Evolutionary conservation across 2,797 vertebrate species (phyloP).

Genomic region (Myotis planiceps): DNA sequence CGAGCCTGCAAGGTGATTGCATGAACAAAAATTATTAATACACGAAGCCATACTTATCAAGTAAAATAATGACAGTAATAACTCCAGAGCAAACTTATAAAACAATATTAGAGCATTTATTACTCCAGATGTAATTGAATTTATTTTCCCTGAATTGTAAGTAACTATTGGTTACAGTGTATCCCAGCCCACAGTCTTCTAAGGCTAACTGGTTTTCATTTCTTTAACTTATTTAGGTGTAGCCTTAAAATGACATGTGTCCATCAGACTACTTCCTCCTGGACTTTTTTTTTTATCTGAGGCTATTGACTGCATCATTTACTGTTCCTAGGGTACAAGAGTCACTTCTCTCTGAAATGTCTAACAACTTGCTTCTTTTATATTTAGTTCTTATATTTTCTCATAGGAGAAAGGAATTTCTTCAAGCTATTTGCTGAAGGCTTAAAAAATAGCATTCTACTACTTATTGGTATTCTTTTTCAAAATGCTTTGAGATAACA

Average conservation of each 20-base stretch:
- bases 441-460: not conserved
- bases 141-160: not conserved
- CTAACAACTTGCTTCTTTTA: not conserved
- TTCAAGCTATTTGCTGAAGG: not conserved
- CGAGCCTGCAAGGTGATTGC: not conserved
- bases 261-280: not conserved
- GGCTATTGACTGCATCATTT: not conserved
- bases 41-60: conserved; percentile 29
- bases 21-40: conserved; percentile 42
- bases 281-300: not conserved
- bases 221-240: not conserved
- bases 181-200: not conserved
- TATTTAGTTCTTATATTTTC: not conserved
- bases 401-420: not conserved
- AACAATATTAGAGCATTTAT: conserved; percentile 49
- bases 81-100: conserved; percentile 50
- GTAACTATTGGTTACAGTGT: not conserved
- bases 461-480: not conserved
- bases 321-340: not conserved
- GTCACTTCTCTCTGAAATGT: not conserved
- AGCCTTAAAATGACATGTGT: not conserved
- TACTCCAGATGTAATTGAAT: conserved; percentile 8
- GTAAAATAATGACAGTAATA: conserved; percentile 51
- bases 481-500: not conserved
- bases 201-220: not conserved